Percentiles rank a stretch among this genome's conserved stretches.
phyloP scores from a whole-genome alignment of 2,797 vertebrate species.

The Sebastes goodei region DNA sequence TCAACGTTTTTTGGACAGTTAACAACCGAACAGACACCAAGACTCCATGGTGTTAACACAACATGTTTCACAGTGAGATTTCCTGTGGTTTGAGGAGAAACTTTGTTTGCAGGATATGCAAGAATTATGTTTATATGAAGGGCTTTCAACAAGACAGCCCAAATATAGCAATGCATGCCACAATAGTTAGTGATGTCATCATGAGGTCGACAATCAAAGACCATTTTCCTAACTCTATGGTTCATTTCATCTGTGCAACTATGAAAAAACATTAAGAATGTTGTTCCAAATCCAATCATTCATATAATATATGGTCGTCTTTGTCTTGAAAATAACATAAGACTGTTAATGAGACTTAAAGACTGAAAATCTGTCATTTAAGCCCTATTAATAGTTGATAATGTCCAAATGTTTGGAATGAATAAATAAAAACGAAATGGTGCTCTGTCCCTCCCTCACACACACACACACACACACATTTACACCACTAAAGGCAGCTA shows the following conservation, averaged over 20 bases:
- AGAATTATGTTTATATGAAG: background rate
- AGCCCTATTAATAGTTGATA: background rate
- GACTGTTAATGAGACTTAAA: no score
- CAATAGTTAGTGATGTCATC: background rate
- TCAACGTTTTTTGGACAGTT: background rate
- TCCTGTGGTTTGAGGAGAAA: background rate
- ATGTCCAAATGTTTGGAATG: background rate
- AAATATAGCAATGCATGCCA: background rate
- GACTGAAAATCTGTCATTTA: background rate
- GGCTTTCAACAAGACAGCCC: background rate
- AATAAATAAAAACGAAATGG: background rate
- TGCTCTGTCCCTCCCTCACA: background rate
- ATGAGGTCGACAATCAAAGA: background rate
- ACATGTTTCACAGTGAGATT: background rate
- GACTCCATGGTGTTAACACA: background rate
- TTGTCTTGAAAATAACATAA: background rate
- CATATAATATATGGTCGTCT: background rate
- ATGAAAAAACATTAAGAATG: background rate
- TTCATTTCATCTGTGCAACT: background rate
- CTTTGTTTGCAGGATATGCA: background rate
- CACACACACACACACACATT: background rate
- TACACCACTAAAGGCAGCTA: background rate
- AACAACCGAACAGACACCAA: background rate
- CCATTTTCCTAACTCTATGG: background rate
- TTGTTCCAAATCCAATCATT: background rate